Percentiles rank a stretch among this genome's conserved stretches.
These are phyloP conservation scores for Acleris cristana DNA, from an alignment of 2,888 invertebrate genomes.

Conservation along the genomic window DNA sequence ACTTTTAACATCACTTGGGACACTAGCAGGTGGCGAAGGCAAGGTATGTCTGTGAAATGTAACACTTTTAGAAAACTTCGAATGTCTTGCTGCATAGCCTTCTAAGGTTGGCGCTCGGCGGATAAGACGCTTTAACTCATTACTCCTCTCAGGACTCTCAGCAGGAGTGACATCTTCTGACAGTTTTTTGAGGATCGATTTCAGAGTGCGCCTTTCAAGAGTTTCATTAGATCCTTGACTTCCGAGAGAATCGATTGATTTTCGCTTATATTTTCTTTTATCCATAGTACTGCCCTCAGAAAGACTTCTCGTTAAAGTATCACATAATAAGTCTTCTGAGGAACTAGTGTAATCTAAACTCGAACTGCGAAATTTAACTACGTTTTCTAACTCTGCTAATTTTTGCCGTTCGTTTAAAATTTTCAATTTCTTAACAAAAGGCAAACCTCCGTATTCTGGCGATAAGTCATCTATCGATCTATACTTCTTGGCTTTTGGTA, in stretches of 20 bases:
- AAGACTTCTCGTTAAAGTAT: constrained; percentile 88
- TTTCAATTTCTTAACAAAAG: constrained; percentile 94
- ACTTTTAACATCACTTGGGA: constrained; percentile 61
- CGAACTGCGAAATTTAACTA: constrained; percentile 90
- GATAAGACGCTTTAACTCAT: constrained; percentile 88
- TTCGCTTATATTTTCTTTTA: constrained; percentile 75
- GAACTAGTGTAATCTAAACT: constrained; percentile 89
- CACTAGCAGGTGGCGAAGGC: constrained; percentile 89
- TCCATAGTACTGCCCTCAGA: constrained; percentile 93
- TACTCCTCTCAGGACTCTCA: constrained; percentile 76
- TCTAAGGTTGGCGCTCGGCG: constrained; percentile 91
- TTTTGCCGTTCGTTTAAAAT: constrained; percentile 95
- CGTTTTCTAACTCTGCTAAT: constrained; percentile 91
- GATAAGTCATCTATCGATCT: constrained; percentile 93
- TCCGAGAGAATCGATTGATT: constrained; percentile 69
- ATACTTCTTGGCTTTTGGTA: constrained; percentile 86
- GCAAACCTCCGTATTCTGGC: constrained; percentile 93
- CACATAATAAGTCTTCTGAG: constrained; percentile 83
- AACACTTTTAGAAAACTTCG: constrained; percentile 94
- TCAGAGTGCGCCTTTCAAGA: constrained; percentile 90
- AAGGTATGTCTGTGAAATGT: constrained; percentile 94
- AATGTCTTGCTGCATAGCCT: constrained; percentile 94
- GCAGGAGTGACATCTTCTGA: constrained; percentile 86
- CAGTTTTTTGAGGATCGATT: constrained; percentile 93
- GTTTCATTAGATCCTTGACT: constrained; percentile 89